A percentile compares a stretch with the other conserved stretches of the same genome.
These are phyloP conservation scores for Acipenser oxyrinchus DNA, from an alignment of 2,797 vertebrate genomes.

Conservation along the genomic window DNA sequence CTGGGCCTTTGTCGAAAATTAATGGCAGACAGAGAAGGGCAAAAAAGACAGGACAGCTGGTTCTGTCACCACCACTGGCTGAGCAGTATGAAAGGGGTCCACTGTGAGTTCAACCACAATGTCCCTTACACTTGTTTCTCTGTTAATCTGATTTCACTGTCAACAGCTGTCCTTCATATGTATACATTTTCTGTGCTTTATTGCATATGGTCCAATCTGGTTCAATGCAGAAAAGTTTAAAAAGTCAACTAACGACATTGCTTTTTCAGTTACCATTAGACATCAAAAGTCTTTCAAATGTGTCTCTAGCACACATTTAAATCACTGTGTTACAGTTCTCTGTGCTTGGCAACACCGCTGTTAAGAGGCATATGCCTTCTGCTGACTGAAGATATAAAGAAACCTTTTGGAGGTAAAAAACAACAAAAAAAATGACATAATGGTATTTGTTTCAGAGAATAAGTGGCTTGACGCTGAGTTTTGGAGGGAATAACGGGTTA, in stretches of 20 bases:
- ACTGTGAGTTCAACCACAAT: constrained; percentile 44
- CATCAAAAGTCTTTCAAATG: too few relatives aligned
- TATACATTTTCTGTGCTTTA: constrained; percentile 24
- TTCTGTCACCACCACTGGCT: constrained; percentile 69
- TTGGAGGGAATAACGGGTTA: too few relatives aligned
- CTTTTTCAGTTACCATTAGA: too few relatives aligned
- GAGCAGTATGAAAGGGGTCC: constrained; percentile 47
- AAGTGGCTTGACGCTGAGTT: too few relatives aligned
- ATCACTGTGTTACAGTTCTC: too few relatives aligned
- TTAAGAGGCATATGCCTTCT: too few relatives aligned
- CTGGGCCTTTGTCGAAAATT: constrained; percentile 77
- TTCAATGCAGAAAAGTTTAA: not conserved
- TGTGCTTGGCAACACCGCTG: too few relatives aligned
- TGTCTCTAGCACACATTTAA: too few relatives aligned
- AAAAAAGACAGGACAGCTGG: constrained; percentile 84
- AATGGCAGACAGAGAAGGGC: constrained; percentile 82
- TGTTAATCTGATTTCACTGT: constrained; percentile 42
- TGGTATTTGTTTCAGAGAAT: too few relatives aligned
- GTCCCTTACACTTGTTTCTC: constrained; percentile 48
- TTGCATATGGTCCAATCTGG: not conserved
- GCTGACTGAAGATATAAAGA: too few relatives aligned
- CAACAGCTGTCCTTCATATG: constrained; percentile 54
- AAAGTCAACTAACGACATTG: not conserved
- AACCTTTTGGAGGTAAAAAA: too few relatives aligned
- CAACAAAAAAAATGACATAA: too few relatives aligned